Evolutionary conservation across 2,113 vertebrate genomes (phyloP).

Genomic region (Danio rerio): DNA sequence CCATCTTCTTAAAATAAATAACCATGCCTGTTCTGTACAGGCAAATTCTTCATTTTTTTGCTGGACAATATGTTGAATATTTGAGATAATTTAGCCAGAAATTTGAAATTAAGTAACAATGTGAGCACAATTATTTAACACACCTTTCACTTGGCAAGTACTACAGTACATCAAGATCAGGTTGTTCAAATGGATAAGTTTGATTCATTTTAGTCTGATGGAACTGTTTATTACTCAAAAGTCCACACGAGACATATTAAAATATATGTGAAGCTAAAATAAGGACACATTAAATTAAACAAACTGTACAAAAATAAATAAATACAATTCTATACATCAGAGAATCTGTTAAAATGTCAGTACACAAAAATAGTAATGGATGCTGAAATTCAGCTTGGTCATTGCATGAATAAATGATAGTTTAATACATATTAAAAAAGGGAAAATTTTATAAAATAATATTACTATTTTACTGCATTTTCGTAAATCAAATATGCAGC

Average conservation of each 20-base stretch:
- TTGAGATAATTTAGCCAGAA: not conserved
- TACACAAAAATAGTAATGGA: no score
- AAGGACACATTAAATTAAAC: not conserved
- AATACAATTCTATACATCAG: no score
- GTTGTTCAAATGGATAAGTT: no score
- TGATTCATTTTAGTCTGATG: no score
- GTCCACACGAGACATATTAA: not conserved
- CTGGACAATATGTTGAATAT: not conserved
- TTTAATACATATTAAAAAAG: no score
- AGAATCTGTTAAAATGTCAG: no score
- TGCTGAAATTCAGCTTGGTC: no score
- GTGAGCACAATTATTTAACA: not conserved
- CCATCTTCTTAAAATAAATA: not conserved
- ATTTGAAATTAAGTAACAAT: not conserved
- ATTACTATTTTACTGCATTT: no score
- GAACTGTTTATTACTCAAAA: not conserved
- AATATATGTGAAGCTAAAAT: not conserved
- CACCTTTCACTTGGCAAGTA: not conserved
- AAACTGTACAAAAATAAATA: not conserved
- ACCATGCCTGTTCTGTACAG: not conserved
- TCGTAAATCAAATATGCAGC: no score
- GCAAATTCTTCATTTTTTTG: not conserved
- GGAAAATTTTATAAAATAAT: no score
- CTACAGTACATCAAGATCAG: no score
- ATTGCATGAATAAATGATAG: no score